Evolutionary conservation across 2,797 vertebrate species (phyloP).

Genomic region (Sebastes nivosus): DNA sequence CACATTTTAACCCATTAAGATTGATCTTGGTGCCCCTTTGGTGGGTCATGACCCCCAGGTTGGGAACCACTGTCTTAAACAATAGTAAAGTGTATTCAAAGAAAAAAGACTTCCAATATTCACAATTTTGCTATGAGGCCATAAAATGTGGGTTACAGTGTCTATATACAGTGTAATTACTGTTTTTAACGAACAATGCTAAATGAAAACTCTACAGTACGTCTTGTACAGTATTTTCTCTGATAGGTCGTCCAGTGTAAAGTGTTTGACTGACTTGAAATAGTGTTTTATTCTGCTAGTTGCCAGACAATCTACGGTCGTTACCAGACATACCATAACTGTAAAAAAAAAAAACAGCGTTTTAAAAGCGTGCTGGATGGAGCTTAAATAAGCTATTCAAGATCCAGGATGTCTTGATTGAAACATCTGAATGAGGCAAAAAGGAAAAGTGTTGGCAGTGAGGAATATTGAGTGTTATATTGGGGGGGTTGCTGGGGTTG

Average conservation of each 20-base stretch:
- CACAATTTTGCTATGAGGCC: background rate
- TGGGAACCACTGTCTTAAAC: background rate
- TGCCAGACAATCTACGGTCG: background rate
- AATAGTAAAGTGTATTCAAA: background rate
- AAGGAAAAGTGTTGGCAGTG: background rate
- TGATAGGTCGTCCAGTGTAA: background rate
- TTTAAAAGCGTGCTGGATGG: constrained; percentile 3
- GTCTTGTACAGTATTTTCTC: background rate
- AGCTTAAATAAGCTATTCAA: constrained; percentile 11
- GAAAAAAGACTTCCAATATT: background rate
- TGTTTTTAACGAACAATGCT: background rate
- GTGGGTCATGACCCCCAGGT: background rate
- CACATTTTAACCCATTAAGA: background rate
- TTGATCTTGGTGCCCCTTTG: background rate
- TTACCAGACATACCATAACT: background rate
- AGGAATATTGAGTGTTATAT: constrained; percentile 7
- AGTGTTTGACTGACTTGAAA: background rate
- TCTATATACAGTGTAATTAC: background rate
- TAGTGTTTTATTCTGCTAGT: background rate
- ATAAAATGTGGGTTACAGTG: background rate
- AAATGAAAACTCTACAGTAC: background rate
- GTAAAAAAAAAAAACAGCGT: constrained; percentile 5
- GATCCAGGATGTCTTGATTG: constrained; percentile 10
- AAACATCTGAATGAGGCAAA: background rate
- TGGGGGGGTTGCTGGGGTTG: background rate